A percentile compares a stretch with the other conserved stretches of the same genome.
Conservation (phyloP, 2,797 vertebrate species). For the Cirrhinus molitorella region DNA sequence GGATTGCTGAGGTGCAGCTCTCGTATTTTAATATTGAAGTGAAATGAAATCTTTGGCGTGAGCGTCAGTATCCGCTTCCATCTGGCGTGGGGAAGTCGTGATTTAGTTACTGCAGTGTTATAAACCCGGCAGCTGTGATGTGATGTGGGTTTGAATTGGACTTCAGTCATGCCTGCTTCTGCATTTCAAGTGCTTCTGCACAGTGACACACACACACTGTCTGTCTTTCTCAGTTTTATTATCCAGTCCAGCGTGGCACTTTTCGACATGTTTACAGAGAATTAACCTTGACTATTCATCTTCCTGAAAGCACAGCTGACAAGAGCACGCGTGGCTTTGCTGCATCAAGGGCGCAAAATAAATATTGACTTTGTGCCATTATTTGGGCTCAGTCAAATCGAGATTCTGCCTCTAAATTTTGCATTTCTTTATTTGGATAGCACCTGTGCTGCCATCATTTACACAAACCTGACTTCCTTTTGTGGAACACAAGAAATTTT, state of each 20-base stretch:
- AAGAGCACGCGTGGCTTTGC: not conserved
- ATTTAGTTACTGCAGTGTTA: slow-evolving; percentile 52
- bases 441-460: not conserved
- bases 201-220: slow-evolving; percentile 3
- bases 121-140: slow-evolving; percentile 25
- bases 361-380: not conserved
- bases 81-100: slow-evolving; percentile 41
- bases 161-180: slow-evolving; percentile 36
- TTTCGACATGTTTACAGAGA: not conserved
- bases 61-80: slow-evolving; percentile 20
- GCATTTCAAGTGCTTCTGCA: slow-evolving; percentile 25
- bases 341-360: slow-evolving; percentile 1
- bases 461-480: not conserved
- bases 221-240: not conserved
- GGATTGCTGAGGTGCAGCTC: slow-evolving; percentile 17
- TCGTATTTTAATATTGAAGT: slow-evolving; percentile 28
- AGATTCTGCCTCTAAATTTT: not conserved
- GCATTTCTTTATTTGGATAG: not conserved
- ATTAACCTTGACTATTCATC: slow-evolving; percentile 20
- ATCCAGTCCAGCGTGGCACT: not conserved
- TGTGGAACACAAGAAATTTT: not conserved
- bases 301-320: not conserved
- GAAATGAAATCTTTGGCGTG: slow-evolving; percentile 52
- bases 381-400: not conserved
- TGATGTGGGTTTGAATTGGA: slow-evolving; percentile 48